Base-by-base conservation (phyloP, 2,113 vertebrate genomes). In the Psilopsiagon aurifrons region DNA sequence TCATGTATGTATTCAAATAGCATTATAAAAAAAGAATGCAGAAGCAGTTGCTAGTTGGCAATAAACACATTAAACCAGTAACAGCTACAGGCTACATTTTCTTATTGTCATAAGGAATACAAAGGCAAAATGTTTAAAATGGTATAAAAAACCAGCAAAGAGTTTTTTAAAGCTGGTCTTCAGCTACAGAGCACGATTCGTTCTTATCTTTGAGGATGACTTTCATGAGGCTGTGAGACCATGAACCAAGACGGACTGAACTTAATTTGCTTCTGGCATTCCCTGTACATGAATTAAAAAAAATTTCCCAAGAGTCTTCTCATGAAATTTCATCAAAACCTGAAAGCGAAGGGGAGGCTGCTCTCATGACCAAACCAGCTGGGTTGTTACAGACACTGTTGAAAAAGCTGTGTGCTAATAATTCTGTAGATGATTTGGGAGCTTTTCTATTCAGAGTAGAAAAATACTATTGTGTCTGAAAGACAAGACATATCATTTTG, bases 141-240 rank as follows among this genome's bases (percentile, higher is more conserved):
- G 66, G 5, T 15, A 27, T 17, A 11, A 47, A 64, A 66, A 49
- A 1, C 1, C 0, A 39, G 1, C n/a, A 60, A 35, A 55, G 2
- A 18, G 37, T 70, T 75, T 64, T 54, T 43, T 29, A 12, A 85
- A 69, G 24, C 10, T 43, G 7, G 3, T 68, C 20, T 88, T 83
- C 29, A 92, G 6, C 60, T 86, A 23, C 11, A 52, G 29, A 77
- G 11, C 2, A 11, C 11, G 9, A 44, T 47, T 24, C 14, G 33
- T 86, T 59, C 10, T 55, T 80, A 60, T 31, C 20, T 62, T 69
- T 83, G n/a, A 46, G 23, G 29, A 67, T 59, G 14, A 62, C 19
- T 76, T 81, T 35, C 13, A 39, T 24, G 39, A 64, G 8, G 18
- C 35, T 86, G 57, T 86, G 35, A 89, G 11, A 80, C 16, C 3